Conservation (phyloP, 2,113 vertebrate species). For the Apteryx mantelli region DNA sequence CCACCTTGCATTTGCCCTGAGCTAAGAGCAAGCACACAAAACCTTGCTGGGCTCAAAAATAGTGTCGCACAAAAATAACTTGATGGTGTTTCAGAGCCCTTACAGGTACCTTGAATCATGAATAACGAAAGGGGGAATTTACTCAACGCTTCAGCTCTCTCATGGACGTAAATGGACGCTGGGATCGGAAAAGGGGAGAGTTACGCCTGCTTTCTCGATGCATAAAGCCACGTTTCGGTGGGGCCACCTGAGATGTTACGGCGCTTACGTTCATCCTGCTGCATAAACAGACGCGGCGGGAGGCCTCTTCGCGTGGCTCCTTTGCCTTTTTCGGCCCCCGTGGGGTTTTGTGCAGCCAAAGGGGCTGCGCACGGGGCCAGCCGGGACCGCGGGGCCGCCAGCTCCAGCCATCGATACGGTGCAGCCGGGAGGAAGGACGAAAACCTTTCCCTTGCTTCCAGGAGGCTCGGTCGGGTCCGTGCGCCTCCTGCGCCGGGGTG, state of each 20-base stretch:
- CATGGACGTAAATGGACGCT: rapidly evolving
- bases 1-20: background rate
- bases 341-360: too few species aligned
- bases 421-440: rapidly evolving
- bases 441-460: background rate
- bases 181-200: background rate
- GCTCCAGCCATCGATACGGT: rapidly evolving
- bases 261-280: background rate
- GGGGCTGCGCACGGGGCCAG: too few species aligned
- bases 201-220: background rate
- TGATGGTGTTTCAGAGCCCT: background rate
- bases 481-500: rapidly evolving
- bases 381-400: too few species aligned
- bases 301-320: background rate
- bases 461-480: background rate
- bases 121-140: rapidly evolving
- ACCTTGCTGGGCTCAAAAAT: too few species aligned
- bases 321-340: too few species aligned
- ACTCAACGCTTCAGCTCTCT: background rate
- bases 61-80: too few species aligned
- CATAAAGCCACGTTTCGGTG: background rate
- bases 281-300: background rate
- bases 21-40: background rate
- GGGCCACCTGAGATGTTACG: background rate
- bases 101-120: background rate